phyloP scores from a whole-genome alignment of 2,113 vertebrate genomes.

The Crotalus horridus region DNA sequence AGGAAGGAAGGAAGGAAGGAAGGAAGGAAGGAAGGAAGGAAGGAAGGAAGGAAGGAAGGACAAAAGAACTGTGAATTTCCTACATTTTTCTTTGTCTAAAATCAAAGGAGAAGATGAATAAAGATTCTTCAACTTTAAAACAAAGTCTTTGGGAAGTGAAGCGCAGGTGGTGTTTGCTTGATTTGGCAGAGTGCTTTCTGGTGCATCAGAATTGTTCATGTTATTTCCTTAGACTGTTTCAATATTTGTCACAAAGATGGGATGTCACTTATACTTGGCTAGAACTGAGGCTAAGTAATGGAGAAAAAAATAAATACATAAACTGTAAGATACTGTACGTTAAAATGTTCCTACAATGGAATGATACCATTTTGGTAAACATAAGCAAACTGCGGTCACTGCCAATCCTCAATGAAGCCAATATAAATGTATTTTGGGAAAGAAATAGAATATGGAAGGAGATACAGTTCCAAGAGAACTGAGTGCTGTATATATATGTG shows the following conservation, averaged over 20 bases:
- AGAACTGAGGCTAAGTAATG: not conserved
- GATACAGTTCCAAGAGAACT: not conserved
- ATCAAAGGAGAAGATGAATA: not conserved
- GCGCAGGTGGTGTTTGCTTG: not conserved
- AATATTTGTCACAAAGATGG: not conserved
- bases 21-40: not conserved
- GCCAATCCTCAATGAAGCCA: not conserved
- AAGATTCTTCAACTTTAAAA: not conserved
- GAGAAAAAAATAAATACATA: not conserved
- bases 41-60: not conserved
- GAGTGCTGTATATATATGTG: too few species aligned
- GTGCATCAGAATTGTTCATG: not conserved
- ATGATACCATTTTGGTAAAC: not conserved
- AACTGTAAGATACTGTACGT: not conserved
- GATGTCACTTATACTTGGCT: not conserved
- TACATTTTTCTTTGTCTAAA: not conserved
- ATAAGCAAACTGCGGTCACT: not conserved
- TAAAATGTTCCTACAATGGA: not conserved
- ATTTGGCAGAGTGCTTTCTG: not conserved
- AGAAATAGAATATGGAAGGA: not conserved
- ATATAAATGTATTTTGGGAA: not conserved
- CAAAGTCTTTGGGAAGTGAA: not conserved
- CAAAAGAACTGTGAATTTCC: not conserved
- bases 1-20: not conserved
- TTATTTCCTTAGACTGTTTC: not conserved